Percentiles rank a stretch among this genome's conserved stretches.
These are phyloP conservation scores for Tiliacea citrago DNA, from an alignment of 2,888 invertebrate genomes.

Conservation along the genomic window DNA sequence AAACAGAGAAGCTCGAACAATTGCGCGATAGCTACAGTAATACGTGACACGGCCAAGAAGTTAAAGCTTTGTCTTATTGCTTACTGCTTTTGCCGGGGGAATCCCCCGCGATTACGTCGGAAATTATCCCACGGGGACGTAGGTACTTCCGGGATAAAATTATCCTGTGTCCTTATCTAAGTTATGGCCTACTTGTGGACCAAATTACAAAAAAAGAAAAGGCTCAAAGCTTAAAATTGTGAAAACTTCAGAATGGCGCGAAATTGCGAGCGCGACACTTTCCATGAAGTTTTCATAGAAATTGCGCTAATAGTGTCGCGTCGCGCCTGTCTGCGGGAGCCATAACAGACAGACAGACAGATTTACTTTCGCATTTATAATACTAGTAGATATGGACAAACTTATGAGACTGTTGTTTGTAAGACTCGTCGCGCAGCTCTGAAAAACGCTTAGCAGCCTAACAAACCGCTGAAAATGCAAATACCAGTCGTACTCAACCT, in stretches of 20 bases:
- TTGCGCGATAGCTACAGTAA: neutral
- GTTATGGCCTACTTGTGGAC: neutral
- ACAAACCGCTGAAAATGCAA: neutral
- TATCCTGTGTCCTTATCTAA: neutral
- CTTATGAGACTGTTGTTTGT: too few species aligned
- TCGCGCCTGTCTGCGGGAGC: too few species aligned
- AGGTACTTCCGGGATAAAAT: neutral
- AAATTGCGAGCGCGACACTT: too few species aligned
- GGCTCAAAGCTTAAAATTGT: too few species aligned
- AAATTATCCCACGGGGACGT: neutral
- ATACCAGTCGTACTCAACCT: constrained; percentile 8
- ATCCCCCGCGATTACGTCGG: too few species aligned
- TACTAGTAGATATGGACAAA: too few species aligned
- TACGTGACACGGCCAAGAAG: neutral
- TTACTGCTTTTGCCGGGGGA: too few species aligned
- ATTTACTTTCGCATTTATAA: neutral
- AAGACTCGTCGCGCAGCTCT: neutral
- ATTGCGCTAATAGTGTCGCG: too few species aligned
- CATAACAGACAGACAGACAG: neutral
- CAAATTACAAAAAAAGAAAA: neutral
- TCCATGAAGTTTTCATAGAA: too few species aligned
- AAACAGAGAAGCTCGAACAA: neutral
- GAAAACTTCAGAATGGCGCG: too few species aligned
- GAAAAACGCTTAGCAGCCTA: neutral
- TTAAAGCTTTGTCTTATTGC: neutral